Base-by-base conservation (phyloP, 1,140 invertebrate genomes). In the Tribolium madens region DNA sequence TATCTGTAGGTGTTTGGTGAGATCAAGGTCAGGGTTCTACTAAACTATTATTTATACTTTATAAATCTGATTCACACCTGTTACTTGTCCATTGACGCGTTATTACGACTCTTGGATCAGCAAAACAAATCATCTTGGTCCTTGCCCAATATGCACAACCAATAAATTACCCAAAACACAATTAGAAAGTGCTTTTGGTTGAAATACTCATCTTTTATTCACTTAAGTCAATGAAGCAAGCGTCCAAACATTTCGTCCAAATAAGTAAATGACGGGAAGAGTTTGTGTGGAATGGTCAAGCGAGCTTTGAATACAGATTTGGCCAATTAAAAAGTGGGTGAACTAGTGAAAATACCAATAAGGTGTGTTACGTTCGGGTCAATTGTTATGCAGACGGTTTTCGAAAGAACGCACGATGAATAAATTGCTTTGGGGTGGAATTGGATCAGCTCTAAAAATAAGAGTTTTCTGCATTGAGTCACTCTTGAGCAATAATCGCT, bases 261-360 rank as follows among this genome's bases (percentile, higher is more conserved):
- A 42, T 42, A 42, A 42, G 36, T 42, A 9, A 42, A 42, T 9
- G 36, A 42, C n/a, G 36, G 36, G 36, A 42, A 42, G 36, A 10
- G 7, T 42, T 36, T 36, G 6, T 42, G 36, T n/a, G 36, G 10
- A 36, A 36, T 42, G 36, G 15, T 18, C 14, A 18, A 57, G 52
- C 15, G 52, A 17, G 18, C 15, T 57, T 57, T 57, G 52, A 57
- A 57, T 57, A 57, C 52, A 57, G 52, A 57, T 57, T 42, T 42
- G n/a, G 36, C 4, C 52, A 18, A 57, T 57, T 57, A 21, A 57
- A 57, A 57, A 57, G 52, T 57, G 52, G 52, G 52, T 26, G 52
- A 57, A 57, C 15, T 57, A 57, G 52, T 57, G 52, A 57, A 57
- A 57, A 57, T 57, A 18, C 17, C 15, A 57, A 57, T 57, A 57